Evolutionary conservation across 2,888 invertebrate species (phyloP), one percentile per base, ranked within the genome.

Genomic region (Tetragonisca angustula): DNA sequence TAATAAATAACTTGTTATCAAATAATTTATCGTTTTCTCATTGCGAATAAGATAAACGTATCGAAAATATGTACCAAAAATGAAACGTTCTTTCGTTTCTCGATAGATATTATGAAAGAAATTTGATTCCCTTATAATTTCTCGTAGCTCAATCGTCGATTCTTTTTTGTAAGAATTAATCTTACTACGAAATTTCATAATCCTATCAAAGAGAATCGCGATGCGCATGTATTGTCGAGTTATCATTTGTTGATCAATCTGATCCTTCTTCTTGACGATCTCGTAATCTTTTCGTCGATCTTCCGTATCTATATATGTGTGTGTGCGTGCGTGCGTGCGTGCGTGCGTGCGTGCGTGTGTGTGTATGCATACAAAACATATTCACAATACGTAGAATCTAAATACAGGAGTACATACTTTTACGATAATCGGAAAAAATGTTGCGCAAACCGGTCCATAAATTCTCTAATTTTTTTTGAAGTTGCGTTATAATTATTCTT

Each of bases 221-320:
- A 88, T 91, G 15, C 87, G 89, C 2, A 75, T 70, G 52, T 88
- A 79, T 70, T 94, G 93, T 1, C 75, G 76, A 1, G 73, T 71
- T 64, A 94, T 93, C 11, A 89, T 79, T 70, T 73, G 76, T 56
- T 90, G 87, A 36, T 93, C 92, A 11, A 79, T 76, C 9, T 88
- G 85, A 71, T 94, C 92, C 75, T 92, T 94, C 17, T 72, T 84
- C 52, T 89, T 90, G 9, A 92, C 70, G 0, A 27, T 59, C 4
- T 91, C 86, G 73, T 92, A 94, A 32, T 78, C 80, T 52, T 87
- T 89, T 54, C 90, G 86, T 50, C 87, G 82, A 24, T 86, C 50
- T 24, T 85, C 87, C 0, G 91, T 92, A 72, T 68, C 93, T 93
- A 70, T 43, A 43, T 50, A 19, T 36, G n/a, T 36, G 17, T 19